A percentile compares a stretch with the other conserved stretches of the same genome.
phyloP scores from a whole-genome alignment of 2,113 vertebrate species.

The Dolichallabes microphthalmus region DNA sequence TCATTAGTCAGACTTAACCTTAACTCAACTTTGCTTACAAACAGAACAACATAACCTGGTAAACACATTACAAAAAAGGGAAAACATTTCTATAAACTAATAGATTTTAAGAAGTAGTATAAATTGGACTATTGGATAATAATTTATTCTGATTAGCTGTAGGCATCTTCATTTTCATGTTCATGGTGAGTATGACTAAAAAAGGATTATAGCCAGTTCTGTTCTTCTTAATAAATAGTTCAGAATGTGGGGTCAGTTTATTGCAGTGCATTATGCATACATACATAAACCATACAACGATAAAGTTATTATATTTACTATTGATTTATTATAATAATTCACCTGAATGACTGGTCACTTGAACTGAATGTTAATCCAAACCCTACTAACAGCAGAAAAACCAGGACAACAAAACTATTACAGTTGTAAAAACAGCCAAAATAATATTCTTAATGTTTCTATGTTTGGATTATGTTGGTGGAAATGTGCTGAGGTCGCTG shows the following conservation, averaged over 20 bases:
- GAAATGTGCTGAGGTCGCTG: background rate
- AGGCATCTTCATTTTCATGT: background rate
- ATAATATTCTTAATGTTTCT: background rate
- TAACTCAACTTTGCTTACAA: background rate
- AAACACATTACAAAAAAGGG: background rate
- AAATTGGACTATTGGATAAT: background rate
- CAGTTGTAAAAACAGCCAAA: background rate
- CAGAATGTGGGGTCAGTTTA: background rate
- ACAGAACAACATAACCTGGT: background rate
- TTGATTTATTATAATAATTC: background rate
- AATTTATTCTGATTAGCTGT: background rate
- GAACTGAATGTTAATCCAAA: background rate
- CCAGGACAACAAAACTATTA: background rate
- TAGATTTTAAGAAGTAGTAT: background rate
- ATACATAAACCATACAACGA: background rate
- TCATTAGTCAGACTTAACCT: background rate
- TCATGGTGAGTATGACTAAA: background rate
- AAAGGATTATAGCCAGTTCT: background rate
- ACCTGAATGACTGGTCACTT: background rate
- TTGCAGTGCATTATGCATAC: background rate
- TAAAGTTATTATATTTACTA: background rate
- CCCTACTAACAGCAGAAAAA: background rate
- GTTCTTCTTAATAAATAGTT: background rate
- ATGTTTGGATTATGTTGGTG: background rate
- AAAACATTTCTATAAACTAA: background rate